Evolutionary conservation across 2,113 vertebrate genomes (phyloP), one percentile per base, ranked within the genome.

Genomic region (Empidonax alnorum): DNA sequence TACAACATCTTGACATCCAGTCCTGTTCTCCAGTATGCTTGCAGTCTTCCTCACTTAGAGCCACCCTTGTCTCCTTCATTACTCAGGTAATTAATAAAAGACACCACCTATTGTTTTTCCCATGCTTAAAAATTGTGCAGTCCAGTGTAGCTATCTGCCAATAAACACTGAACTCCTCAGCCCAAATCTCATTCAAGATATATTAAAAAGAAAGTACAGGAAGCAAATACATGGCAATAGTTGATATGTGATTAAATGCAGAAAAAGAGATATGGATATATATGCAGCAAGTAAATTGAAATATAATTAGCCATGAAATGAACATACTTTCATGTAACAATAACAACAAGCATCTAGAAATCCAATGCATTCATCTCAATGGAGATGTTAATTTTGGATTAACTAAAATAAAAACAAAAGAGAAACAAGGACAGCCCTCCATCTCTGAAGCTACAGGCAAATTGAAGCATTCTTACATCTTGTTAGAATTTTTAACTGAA

Each of bases 321-420:
- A 79, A 63, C 30, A 73, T 50, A 65, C 44, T 89, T 86, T 76
- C 35, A 59, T 61, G 33, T 72, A 68, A 79, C n/a, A 87, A 22
- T 67, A 84, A 67, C 39, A 89, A 53, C 65, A 79, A 82, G n/a
- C 16, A 56, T 37, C 58, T 91, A 65, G 25, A 88, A 76, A 83
- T 76, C 16, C 24, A 62, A 33, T 25, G 35, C 61, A 82, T 68
- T 87, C 10, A 14, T 87, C 62, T 85, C 69, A 93, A 44, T 31
- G 30, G 52, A 85, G 81, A 79, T 65, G 71, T 39, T 93, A 85
- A 83, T 76, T 94, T 90, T 35, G 68, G 62, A 90, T 61, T 83
- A 85, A 88, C 53, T 73, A 47, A 88, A 90, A 90, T 47, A 59
- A 68, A 73, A 89, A 66, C 31, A 56, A 15, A 58, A 35, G 82